Base-by-base conservation (phyloP, 2,888 invertebrate species). In the Limnephilus lunatus region DNA sequence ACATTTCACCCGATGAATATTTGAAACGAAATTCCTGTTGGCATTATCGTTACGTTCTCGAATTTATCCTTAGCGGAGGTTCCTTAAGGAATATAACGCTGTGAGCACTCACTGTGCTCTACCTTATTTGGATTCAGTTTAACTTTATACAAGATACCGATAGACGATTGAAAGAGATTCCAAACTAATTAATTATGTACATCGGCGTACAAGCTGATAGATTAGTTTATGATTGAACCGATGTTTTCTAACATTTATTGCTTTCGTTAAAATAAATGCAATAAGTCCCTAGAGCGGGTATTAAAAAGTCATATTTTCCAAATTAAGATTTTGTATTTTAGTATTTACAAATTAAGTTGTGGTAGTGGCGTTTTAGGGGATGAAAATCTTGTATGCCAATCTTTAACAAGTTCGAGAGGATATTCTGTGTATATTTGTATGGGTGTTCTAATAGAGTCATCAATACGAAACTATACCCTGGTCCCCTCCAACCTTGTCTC, bases 1-100 rank as follows among this genome's bases (percentile, higher is more conserved):
- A 89, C 85, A 91, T 91, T 81, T 81, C 68, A 25, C 39, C 53
- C 44, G 48, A 91, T 89, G 91, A 91, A 91, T 91, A 91, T 88
- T 91, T 91, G 83, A 88, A 88, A 83, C 25, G 68, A 81, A 53
- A 91, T 89, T 31, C 53, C 83, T 82, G 25, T 30, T 32, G 85
- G 30, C 44, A 80, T 89, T 89, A 80, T 68, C 48, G 80, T 32
- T 53, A 87, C 53, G 31, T 39, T 82, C 82, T 82, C 25, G 82
- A 82, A 82, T 86, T 86, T 44, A 44, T 86, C 39, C 39, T 86
- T 86, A 31, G 85, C n/a, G 11, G 30, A 25, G 68, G 68, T 68
- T 68, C n/a, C 68, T 68, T 9, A 25, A 68, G 68, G 68, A 68
- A 68, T 68, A 68, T 68, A 68, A 68, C n/a, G 68, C 68, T 25